Evolutionary conservation across 2,888 invertebrate genomes (phyloP).

Genomic region (Bembecia ichneumoniformis): DNA sequence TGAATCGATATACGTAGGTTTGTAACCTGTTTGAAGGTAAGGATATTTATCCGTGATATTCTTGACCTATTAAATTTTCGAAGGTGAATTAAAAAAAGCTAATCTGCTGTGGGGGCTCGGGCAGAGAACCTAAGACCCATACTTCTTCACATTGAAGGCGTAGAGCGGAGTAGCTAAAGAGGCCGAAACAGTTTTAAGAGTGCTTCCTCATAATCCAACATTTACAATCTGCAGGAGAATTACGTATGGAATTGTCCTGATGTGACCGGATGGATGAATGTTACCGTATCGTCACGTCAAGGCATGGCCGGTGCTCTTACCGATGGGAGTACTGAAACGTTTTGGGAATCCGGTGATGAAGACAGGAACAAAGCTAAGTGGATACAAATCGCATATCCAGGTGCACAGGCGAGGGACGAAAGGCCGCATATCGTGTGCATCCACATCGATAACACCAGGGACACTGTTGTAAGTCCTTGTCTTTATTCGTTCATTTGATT

Average conservation of each 20-base stretch:
- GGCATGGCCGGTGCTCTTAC: constrained; percentile 94
- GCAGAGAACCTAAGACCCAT: too few species aligned
- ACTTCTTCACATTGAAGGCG: too few species aligned
- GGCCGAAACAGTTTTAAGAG: not conserved
- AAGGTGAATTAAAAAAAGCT: too few species aligned
- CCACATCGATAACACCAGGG: constrained; percentile 95
- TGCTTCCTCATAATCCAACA: not conserved
- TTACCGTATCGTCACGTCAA: constrained; percentile 92
- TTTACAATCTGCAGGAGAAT: constrained; percentile 38
- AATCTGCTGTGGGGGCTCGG: too few species aligned
- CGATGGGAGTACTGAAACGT: constrained; percentile 96
- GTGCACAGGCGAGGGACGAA: constrained; percentile 49
- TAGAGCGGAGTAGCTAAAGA: too few species aligned
- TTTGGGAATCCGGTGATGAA: constrained; percentile 99
- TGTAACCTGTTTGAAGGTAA: too few species aligned
- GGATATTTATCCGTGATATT: too few species aligned
- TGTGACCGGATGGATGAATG: constrained; percentile 81
- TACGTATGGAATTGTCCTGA: constrained; percentile 79
- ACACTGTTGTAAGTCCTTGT: constrained; percentile 78
- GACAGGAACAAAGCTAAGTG: constrained; percentile 94
- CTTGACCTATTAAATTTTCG: too few species aligned
- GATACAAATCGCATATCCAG: constrained; percentile 72
- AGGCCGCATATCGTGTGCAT: constrained; percentile 84
- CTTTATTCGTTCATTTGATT: not conserved
- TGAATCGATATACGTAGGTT: too few species aligned